phyloP scores from a whole-genome alignment of 2,888 invertebrate species.

The Amiota communis region DNA sequence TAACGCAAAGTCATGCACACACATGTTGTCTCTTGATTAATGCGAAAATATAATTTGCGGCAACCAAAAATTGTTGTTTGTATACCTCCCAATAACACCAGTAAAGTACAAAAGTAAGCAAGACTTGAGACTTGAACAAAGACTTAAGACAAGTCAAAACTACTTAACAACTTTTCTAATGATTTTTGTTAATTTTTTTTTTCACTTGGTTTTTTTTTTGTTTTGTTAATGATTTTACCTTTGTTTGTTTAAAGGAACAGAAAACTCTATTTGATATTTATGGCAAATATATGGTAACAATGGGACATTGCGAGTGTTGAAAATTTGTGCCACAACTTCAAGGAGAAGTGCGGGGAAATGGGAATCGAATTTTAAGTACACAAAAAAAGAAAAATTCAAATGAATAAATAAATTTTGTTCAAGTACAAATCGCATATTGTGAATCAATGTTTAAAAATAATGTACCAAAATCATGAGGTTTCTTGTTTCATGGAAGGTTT shows the following conservation, averaged over 20 bases:
- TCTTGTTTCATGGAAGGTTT: too few relatives aligned
- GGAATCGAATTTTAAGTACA: neutral
- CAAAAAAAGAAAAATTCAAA: neutral
- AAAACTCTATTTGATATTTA: neutral
- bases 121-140: too few relatives aligned
- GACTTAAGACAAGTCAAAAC: too few relatives aligned
- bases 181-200: too few relatives aligned
- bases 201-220: too few relatives aligned
- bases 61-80: neutral
- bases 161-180: too few relatives aligned
- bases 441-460: neutral
- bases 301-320: neutral
- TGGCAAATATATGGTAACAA: neutral
- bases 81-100: too few relatives aligned
- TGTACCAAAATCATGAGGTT: too few relatives aligned
- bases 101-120: too few relatives aligned
- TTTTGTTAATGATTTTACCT: too few relatives aligned
- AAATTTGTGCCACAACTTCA: neutral
- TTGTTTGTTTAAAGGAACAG: neutral
- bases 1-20: constrained; percentile 2
- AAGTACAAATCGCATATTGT: constrained; percentile 17
- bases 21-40: constrained; percentile 2
- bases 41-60: neutral
- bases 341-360: neutral
- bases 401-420: constrained; percentile 8